Evolutionary conservation across 92 coral and sea anemone genomes (phyloP).

Genomic region (Heliopora coerulea): DNA sequence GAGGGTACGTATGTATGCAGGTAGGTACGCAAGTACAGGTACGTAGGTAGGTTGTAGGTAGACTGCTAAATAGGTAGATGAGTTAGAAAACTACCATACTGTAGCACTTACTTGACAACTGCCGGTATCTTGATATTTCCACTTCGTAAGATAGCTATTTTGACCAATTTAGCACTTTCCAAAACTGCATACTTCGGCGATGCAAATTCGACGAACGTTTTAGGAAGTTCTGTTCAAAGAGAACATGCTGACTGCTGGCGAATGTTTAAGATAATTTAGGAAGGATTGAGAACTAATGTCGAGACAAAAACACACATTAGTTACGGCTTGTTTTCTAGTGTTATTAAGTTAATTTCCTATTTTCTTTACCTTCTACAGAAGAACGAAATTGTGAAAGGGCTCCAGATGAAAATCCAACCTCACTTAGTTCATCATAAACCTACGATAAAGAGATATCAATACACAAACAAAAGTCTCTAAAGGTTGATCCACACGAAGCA

Average conservation of each 20-base stretch:
- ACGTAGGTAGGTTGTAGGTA: no score
- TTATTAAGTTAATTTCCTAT: no score
- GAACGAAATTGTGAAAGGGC: constrained; percentile 50
- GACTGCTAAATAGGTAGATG: no score
- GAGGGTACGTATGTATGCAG: no score
- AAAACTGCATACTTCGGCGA: constrained; percentile 83
- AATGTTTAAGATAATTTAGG: no score
- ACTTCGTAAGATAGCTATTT: constrained; percentile 71
- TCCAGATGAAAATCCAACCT: constrained; percentile 97
- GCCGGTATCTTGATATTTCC: constrained; percentile 84
- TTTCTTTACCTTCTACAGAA: constrained; percentile 19
- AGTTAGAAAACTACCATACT: no score
- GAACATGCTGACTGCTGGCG: no score
- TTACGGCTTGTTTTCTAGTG: no score
- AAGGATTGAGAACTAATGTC: no score
- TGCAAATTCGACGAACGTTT: constrained; percentile 85
- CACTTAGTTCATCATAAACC: constrained; percentile 89
- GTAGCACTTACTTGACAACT: constrained; percentile 83
- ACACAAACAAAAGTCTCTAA: no score
- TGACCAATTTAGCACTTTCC: constrained; percentile 89
- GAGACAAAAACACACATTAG: not conserved
- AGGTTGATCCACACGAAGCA: no score
- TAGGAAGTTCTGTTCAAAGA: constrained; percentile 43
- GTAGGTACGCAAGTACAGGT: no score
- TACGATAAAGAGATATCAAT: constrained; percentile 24